Conservation (phyloP, 2,113 vertebrate species). For the Pelmatolapia mariae region DNA sequence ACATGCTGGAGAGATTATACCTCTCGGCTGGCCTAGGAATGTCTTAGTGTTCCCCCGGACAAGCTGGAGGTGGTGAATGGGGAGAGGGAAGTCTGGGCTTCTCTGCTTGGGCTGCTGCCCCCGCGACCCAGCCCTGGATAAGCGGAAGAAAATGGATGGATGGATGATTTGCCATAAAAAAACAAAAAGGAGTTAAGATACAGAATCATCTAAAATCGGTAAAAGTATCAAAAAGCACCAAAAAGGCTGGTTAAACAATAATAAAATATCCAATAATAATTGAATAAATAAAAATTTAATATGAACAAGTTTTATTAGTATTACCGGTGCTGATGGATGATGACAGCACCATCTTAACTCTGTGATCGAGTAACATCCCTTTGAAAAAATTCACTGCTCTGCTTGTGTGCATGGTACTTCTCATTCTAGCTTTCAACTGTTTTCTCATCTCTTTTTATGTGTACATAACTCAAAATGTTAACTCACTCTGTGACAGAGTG, state of each 20-base stretch:
- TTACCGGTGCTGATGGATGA: not conserved
- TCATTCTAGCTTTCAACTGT: not conserved
- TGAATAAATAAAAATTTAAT: not conserved
- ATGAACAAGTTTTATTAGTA: not conserved
- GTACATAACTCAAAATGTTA: not conserved
- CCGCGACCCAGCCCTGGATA: rapidly evolving
- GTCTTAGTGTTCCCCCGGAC: rapidly evolving
- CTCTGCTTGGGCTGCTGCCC: not conserved
- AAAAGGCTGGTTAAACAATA: not conserved
- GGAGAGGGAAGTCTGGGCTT: no score
- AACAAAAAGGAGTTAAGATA: not conserved
- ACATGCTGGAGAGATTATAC: rapidly evolving
- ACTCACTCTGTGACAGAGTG: not conserved
- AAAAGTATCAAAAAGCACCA: not conserved
- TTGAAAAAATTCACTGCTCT: not conserved
- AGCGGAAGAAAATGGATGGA: not conserved
- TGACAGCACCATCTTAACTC: not conserved
- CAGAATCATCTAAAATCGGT: rapidly evolving
- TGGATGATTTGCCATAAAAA: not conserved
- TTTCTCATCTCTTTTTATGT: not conserved
- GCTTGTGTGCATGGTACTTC: not conserved
- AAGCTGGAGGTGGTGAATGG: rapidly evolving
- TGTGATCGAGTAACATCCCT: not conserved
- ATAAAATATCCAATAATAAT: not conserved
- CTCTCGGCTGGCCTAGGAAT: rapidly evolving